Evolutionary conservation across 2,888 invertebrate species (phyloP), one percentile per base, ranked within the genome.

Genomic region (Anaspis maculata): DNA sequence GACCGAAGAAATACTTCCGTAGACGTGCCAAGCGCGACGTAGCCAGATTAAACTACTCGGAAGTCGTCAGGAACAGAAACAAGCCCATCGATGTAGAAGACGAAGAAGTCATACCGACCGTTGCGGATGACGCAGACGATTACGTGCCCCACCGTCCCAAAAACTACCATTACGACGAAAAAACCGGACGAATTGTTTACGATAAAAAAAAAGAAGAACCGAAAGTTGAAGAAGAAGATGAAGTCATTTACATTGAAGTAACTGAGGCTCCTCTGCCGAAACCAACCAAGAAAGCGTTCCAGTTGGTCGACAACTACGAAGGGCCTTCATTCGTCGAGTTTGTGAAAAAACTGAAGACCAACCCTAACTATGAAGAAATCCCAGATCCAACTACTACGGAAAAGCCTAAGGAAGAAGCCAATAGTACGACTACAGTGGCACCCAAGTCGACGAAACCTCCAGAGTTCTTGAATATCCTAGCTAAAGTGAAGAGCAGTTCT

Each of bases 101-200:
- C 37, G 44, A 39, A 29, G 46, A 47, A 33, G 30, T 30, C n/a
- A 28, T 34, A 10, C 25, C 13, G 11, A 29, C 38, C 7, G 42
- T 44, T 5, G 47, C 49, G 13, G 53, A 56, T 11, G 56, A 54
- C 5, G 53, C 49, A 15, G 65, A 65, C 36, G 64, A 64, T 42
- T 64, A 65, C 27, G 54, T 61, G 4, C 66, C 66, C 2, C 59
- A 64, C 32, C 43, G 66, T 35, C 53, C 56, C 3, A 56, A 49
- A 35, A 63, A 59, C 42, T 66, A 56, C 36, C 58, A 62, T 37
- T 66, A 64, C 40, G 64, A 66, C 35, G 61, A 58, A 27, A 56
- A 59, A 45, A 58, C 54, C 9, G 55, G 55, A 2, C 49, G 50
- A 39, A 64, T 66, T 16, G 46, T 66, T 21, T 66, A 66, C 32